Conservation (phyloP, 37 sponge, comb jelly and placozoan species). For the Theonella swinhoei region DNA sequence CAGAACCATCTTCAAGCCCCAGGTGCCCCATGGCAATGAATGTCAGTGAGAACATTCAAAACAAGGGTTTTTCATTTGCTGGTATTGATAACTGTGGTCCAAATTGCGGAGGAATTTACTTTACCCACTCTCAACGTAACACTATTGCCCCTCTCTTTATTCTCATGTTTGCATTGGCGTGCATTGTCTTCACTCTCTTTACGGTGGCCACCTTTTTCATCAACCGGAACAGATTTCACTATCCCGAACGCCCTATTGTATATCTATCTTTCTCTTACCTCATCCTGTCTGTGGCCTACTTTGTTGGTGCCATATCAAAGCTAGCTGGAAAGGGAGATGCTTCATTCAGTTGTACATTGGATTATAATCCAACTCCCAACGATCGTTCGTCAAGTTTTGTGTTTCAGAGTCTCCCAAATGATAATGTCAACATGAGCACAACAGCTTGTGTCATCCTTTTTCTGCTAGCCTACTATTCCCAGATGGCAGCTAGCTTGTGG, state of each 20-base stretch:
- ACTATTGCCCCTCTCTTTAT: conserved; percentile 63
- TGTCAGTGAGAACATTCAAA: neutral
- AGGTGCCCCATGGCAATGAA: conserved; percentile 3
- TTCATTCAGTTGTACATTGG: conserved; percentile 57
- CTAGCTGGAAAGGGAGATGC: conserved; percentile 23
- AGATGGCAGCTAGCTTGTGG: conserved; percentile 84
- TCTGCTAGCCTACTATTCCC: conserved; percentile 77
- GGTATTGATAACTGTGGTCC: conserved; percentile 48
- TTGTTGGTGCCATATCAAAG: conserved; percentile 75
- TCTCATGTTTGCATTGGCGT: conserved; percentile 67
- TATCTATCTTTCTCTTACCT: conserved; percentile 84
- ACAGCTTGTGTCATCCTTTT: conserved; percentile 79
- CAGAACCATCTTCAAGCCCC: neutral
- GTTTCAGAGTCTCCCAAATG: conserved; percentile 69
- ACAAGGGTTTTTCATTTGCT: conserved; percentile 48
- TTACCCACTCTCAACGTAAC: conserved; percentile 30
- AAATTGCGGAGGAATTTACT: conserved; percentile 57
- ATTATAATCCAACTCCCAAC: neutral
- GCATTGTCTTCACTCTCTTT: conserved; percentile 80
- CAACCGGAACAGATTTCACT: conserved; percentile 84
- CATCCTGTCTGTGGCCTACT: conserved; percentile 74
- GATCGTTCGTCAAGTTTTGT: conserved; percentile 20
- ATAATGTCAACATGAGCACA: conserved; percentile 26
- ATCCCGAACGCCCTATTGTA: conserved; percentile 93
- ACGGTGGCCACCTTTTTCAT: conserved; percentile 86